Percentiles rank a stretch among this genome's conserved stretches.
Evolutionary conservation across 1,140 invertebrate species (phyloP).

Genomic region (Listronotus oregonensis): DNA sequence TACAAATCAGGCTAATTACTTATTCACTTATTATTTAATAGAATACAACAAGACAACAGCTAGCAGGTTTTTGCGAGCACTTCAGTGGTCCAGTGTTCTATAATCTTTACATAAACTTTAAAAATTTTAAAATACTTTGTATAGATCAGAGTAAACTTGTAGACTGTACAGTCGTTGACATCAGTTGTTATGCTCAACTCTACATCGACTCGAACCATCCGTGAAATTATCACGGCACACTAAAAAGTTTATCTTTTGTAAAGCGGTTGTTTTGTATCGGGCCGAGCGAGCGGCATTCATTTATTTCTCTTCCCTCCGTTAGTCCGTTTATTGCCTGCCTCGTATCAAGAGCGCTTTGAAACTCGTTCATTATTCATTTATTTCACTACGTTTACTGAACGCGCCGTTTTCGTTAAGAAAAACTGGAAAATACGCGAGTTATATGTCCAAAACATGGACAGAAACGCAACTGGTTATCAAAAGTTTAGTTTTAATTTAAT

Average conservation of each 20-base stretch:
- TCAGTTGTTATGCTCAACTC: background rate
- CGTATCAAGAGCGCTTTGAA: slow-evolving; percentile 27
- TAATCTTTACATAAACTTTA: too few relatives aligned
- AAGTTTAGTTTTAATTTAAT: background rate
- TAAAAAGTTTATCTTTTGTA: slow-evolving; percentile 48
- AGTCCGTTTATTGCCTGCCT: slow-evolving; percentile 35
- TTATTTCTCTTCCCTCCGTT: slow-evolving; percentile 42
- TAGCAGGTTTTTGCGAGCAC: too few relatives aligned
- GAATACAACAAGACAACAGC: too few relatives aligned
- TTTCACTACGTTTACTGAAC: slow-evolving; percentile 10
- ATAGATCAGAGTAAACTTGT: too few relatives aligned
- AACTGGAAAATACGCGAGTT: slow-evolving; percentile 5
- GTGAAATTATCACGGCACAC: slow-evolving; percentile 43
- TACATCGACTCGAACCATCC: slow-evolving; percentile 22
- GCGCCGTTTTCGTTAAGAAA: slow-evolving; percentile 12
- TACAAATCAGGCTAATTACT: too few relatives aligned
- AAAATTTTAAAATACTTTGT: too few relatives aligned
- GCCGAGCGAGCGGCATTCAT: slow-evolving; percentile 44
- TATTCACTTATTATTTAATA: too few relatives aligned
- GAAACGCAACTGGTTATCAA: slow-evolving; percentile 1
- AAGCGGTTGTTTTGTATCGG: slow-evolving; percentile 47
- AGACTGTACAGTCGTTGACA: too few relatives aligned
- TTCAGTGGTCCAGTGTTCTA: too few relatives aligned
- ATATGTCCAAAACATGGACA: slow-evolving; percentile 6
- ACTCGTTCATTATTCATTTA: slow-evolving; percentile 19